Evolutionary conservation across 2,797 vertebrate species (phyloP).

Genomic region (Siniperca obscura): DNA sequence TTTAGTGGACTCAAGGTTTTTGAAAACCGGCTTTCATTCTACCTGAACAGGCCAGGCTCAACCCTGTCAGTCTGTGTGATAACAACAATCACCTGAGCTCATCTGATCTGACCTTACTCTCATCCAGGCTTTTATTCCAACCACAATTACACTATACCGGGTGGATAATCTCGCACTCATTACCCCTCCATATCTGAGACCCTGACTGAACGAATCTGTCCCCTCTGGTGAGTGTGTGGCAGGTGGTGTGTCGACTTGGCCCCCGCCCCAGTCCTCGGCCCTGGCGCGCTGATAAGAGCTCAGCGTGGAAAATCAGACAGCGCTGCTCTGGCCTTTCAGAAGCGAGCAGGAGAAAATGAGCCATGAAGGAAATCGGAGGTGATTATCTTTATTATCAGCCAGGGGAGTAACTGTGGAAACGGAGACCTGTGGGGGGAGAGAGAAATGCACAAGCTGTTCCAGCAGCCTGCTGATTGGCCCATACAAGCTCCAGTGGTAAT

Average conservation of each 20-base stretch:
- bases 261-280: conserved; percentile 47
- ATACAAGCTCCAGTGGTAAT: conserved; percentile 79
- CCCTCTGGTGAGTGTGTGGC: conserved; percentile 72
- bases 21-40: conserved; percentile 35
- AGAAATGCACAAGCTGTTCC: conserved; percentile 73
- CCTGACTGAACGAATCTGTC: conserved; percentile 65
- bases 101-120: conserved; percentile 67
- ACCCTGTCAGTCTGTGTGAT: conserved; percentile 49
- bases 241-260: conserved; percentile 73
- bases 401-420: conserved; percentile 79
- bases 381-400: conserved; percentile 85
- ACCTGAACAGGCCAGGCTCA: conserved; percentile 1
- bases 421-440: conserved; percentile 54
- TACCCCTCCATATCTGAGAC: conserved; percentile 63
- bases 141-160: conserved; percentile 66
- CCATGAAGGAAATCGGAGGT: conserved; percentile 82
- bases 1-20: conserved; percentile 31
- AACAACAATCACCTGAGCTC: conserved; percentile 67
- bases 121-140: conserved; percentile 53
- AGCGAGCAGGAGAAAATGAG: conserved; percentile 78
- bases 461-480: conserved; percentile 77
- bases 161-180: conserved; percentile 74
- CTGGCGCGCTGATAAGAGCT: conserved; percentile 70
- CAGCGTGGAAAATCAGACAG: conserved; percentile 78
- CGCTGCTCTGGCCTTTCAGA: conserved; percentile 75